phyloP scores from a whole-genome alignment of 2,888 invertebrate species.

The Drosophila histrio region DNA sequence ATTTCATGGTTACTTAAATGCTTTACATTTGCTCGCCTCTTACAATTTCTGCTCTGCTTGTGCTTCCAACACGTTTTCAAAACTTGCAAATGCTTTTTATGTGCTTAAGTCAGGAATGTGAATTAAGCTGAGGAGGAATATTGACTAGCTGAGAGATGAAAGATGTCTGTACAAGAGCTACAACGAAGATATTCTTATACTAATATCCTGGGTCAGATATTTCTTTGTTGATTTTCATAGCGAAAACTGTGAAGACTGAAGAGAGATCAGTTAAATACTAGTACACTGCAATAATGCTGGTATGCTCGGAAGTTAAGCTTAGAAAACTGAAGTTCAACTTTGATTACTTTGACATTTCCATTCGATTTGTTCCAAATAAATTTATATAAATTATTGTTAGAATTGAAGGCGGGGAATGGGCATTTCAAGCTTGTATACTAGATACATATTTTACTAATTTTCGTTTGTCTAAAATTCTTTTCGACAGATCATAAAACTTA shows the following conservation, averaged over 20 bases:
- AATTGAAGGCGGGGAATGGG: too few relatives aligned
- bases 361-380: too few relatives aligned
- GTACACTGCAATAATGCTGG: too few relatives aligned
- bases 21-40: constrained; percentile 35
- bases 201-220: neutral
- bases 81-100: constrained; percentile 28
- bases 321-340: too few relatives aligned
- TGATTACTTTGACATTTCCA: too few relatives aligned
- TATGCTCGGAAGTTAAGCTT: too few relatives aligned
- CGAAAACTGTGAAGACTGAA: neutral
- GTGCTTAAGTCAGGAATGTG: constrained; percentile 13
- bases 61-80: constrained; percentile 14
- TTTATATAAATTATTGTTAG: too few relatives aligned
- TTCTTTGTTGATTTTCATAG: neutral
- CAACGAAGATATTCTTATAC: neutral
- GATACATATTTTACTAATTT: too few relatives aligned
- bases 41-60: neutral
- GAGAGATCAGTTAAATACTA: neutral
- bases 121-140: constrained; percentile 12
- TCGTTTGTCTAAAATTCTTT: too few relatives aligned
- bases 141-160: constrained; percentile 5
- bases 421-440: too few relatives aligned
- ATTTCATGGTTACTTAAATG: constrained; percentile 71
- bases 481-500: too few relatives aligned
- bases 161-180: neutral